A percentile compares a stretch with the other conserved stretches of the same genome.
Conservation (phyloP, 2,113 vertebrate genomes). For the Equus przewalskii region DNA sequence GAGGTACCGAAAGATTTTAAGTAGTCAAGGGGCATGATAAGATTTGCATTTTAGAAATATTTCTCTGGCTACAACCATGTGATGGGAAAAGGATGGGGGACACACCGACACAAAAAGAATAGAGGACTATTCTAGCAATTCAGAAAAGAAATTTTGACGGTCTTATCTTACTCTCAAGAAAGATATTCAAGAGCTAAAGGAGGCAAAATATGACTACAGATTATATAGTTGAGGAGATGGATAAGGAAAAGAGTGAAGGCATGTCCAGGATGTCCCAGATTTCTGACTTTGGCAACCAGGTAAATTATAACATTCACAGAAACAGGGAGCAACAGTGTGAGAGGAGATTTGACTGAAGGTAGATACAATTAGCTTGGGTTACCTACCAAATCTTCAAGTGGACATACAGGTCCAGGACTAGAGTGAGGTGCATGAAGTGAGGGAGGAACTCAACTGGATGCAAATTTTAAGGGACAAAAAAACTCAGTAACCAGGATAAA, state of each 20-base stretch:
- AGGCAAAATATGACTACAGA: background rate
- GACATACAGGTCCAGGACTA: background rate
- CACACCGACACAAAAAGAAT: background rate
- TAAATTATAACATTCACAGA: background rate
- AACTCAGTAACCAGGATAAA: background rate
- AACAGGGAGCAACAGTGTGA: background rate
- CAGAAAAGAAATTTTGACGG: background rate
- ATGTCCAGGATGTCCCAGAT: background rate
- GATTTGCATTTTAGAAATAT: slow-evolving; percentile 46
- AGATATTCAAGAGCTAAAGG: background rate
- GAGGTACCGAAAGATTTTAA: background rate
- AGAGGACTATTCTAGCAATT: background rate
- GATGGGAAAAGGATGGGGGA: background rate
- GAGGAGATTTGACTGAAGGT: background rate
- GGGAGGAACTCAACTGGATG: background rate
- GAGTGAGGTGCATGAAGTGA: background rate
- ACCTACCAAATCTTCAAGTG: background rate
- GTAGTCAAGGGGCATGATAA: background rate
- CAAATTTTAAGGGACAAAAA: background rate
- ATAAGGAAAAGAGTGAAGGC: background rate
- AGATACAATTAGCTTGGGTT: background rate
- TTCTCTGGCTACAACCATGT: background rate
- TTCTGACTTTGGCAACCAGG: background rate
- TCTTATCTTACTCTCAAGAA: background rate
- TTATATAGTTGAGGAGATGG: background rate